Percentiles rank a stretch among this genome's conserved stretches.
Evolutionary conservation across 2,888 invertebrate species (phyloP).

Genomic region (Acronicta psi): DNA sequence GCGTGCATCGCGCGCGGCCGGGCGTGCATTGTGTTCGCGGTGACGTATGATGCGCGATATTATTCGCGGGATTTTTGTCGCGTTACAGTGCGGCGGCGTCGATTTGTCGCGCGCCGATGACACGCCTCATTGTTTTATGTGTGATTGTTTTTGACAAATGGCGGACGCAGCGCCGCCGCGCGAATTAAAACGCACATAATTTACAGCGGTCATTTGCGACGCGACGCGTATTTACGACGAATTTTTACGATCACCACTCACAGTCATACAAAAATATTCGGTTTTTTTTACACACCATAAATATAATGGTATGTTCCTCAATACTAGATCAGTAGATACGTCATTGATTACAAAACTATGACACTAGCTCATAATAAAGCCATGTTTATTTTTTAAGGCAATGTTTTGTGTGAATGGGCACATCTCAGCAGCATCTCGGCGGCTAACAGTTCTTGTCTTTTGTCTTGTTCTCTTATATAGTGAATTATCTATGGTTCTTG

Average conservation of each 20-base stretch:
- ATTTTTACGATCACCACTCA: conserved; percentile 26
- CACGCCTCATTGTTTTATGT: conserved; percentile 76
- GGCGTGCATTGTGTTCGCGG: conserved; percentile 38
- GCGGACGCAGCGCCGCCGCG: conserved; percentile 58
- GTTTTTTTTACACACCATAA: neutral
- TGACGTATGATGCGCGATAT: conserved; percentile 50
- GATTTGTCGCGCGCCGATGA: conserved; percentile 64
- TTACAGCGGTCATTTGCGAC: conserved; percentile 70
- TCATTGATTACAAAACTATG: neutral
- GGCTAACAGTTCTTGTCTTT: no score
- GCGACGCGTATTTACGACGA: conserved; percentile 54
- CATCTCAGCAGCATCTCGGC: no score
- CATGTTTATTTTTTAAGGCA: neutral
- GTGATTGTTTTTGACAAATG: conserved; percentile 82
- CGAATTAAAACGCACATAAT: conserved; percentile 73
- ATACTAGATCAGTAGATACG: neutral
- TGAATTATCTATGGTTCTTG: no score
- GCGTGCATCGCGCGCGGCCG: conserved; percentile 28
- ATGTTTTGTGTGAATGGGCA: neutral
- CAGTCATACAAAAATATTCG: conserved; percentile 16
- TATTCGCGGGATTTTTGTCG: conserved; percentile 48
- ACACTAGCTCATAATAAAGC: neutral
- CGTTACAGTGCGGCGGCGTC: conserved; percentile 34
- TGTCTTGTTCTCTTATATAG: no score
- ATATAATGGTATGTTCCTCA: neutral